Conservation (phyloP, 2,888 invertebrate species). For the Harpalus rufipes region DNA sequence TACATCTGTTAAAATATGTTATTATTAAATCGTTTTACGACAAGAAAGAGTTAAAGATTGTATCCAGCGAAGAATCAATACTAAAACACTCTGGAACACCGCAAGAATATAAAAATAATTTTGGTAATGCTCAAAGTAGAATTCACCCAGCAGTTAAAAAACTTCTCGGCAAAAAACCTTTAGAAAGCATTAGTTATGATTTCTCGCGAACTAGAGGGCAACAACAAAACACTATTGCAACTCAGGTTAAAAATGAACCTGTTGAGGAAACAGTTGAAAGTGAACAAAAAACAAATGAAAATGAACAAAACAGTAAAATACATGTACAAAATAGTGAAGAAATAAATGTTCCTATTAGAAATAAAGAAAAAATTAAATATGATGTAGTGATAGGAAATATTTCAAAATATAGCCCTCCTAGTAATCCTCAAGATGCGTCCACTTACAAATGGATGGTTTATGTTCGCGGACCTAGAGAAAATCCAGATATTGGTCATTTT, state of each 20-base stretch:
- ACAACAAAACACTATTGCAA: slow-evolving; percentile 13
- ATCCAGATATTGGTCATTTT: slow-evolving; percentile 81
- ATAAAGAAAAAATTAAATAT: slow-evolving; percentile 74
- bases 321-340: slow-evolving; percentile 59
- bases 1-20: slow-evolving; percentile 81
- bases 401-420: slow-evolving; percentile 88
- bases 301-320: slow-evolving; percentile 32
- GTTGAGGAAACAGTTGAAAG: neutral
- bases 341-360: slow-evolving; percentile 69
- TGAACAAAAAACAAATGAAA: neutral
- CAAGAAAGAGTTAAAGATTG: slow-evolving; percentile 78
- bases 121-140: slow-evolving; percentile 75
- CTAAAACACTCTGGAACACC: slow-evolving; percentile 62
- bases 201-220: slow-evolving; percentile 74
- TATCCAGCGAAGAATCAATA: slow-evolving; percentile 74
- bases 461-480: slow-evolving; percentile 84
- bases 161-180: slow-evolving; percentile 82
- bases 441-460: slow-evolving; percentile 96
- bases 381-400: slow-evolving; percentile 84
- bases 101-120: slow-evolving; percentile 20
- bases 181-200: slow-evolving; percentile 75
- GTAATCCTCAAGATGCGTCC: slow-evolving; percentile 83
- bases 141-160: slow-evolving; percentile 89
- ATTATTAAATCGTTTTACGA: slow-evolving; percentile 82
- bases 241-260: slow-evolving; percentile 13